Percentiles rank a stretch among this genome's conserved stretches.
Conservation (phyloP, 1,140 invertebrate genomes). For the Myzus persicae region DNA sequence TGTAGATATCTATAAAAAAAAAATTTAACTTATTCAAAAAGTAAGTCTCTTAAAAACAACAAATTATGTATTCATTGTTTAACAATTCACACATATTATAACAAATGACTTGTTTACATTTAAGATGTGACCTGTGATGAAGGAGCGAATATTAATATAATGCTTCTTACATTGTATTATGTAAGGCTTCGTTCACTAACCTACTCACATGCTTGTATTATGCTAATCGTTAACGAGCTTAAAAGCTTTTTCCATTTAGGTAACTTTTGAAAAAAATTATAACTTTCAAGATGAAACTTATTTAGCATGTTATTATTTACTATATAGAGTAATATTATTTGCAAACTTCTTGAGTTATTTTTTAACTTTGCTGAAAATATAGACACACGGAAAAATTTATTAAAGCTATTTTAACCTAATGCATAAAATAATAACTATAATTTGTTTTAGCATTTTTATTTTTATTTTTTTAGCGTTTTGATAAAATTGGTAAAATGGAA, state of each 20-base stretch:
- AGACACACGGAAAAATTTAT: too few relatives aligned
- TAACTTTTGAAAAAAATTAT: background rate
- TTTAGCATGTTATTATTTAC: background rate
- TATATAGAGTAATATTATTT: background rate
- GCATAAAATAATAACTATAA: too few relatives aligned
- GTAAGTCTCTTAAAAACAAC: background rate
- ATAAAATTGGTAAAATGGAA: too few relatives aligned
- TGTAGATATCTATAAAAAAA: too few relatives aligned
- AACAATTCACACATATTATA: background rate
- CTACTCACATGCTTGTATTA: too few relatives aligned
- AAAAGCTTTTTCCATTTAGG: too few relatives aligned
- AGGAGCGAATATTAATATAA: background rate
- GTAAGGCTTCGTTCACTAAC: background rate
- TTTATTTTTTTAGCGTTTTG: too few relatives aligned
- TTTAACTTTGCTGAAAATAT: background rate
- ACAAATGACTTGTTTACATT: background rate
- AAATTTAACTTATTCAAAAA: background rate
- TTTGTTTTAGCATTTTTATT: too few relatives aligned
- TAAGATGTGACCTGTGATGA: too few relatives aligned
- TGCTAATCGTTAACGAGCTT: too few relatives aligned
- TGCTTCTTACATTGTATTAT: background rate
- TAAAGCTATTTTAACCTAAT: too few relatives aligned
- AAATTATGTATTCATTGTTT: background rate
- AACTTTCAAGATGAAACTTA: background rate
- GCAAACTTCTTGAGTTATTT: background rate